A percentile compares a stretch with the other conserved stretches of the same genome.
Conservation (phyloP, 2,113 vertebrate genomes). For the Empidonax traillii region DNA sequence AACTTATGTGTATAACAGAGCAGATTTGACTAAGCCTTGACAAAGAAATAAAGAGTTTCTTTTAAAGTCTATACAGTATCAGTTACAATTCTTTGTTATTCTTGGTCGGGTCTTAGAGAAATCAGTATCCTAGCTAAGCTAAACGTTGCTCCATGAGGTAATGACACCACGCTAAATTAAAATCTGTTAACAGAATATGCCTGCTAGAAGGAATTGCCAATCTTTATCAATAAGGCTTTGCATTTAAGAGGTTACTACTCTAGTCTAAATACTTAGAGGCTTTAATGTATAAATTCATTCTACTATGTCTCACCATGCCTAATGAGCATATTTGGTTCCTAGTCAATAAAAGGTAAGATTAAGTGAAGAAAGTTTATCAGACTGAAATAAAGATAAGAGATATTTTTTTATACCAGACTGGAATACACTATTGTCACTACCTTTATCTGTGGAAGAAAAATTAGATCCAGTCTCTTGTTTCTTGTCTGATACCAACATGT, state of each 20-base stretch:
- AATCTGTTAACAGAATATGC: neutral
- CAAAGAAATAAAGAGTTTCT: neutral
- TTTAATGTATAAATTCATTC: conserved; percentile 55
- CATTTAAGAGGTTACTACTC: conserved; percentile 28
- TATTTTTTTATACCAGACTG: conserved; percentile 41
- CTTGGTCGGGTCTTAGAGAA: neutral
- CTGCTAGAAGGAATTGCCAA: neutral
- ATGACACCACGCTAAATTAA: neutral
- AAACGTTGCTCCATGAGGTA: neutral
- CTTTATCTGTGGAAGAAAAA: conserved; percentile 17
- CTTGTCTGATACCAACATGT: neutral
- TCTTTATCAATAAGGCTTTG: neutral
- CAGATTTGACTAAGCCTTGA: neutral
- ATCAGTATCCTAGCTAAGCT: neutral
- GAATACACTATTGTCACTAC: neutral
- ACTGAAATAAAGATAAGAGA: conserved; percentile 62
- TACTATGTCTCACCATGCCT: neutral
- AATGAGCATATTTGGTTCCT: conserved; percentile 42
- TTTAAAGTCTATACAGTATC: neutral
- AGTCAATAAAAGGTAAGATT: conserved; percentile 58
- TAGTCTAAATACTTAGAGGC: conserved; percentile 20
- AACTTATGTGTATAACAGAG: neutral
- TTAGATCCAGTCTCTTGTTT: neutral
- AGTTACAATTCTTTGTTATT: neutral
- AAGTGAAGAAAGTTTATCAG: conserved; percentile 61